A percentile compares a stretch with the other conserved stretches of the same genome.
phyloP scores from a whole-genome alignment of 2,797 vertebrate genomes.

The Parauchenoglanis ngamensis region DNA sequence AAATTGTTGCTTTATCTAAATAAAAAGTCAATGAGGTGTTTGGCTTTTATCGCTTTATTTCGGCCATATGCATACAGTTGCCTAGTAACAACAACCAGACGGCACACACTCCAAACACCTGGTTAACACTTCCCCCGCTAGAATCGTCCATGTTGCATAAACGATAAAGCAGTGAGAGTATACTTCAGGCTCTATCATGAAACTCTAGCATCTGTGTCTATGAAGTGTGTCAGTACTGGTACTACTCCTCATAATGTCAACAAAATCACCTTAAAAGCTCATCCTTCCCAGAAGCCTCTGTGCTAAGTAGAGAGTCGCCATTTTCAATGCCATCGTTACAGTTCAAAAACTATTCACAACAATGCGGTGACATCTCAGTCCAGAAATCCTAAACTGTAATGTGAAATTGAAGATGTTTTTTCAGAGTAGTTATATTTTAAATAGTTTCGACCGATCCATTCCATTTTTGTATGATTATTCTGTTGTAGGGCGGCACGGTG shows the following conservation, averaged over 20 bases:
- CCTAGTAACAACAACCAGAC: conserved; percentile 41
- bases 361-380: too few species aligned
- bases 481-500: too few species aligned
- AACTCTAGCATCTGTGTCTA: not conserved
- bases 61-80: conserved; percentile 34
- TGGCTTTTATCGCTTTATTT: not conserved
- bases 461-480: too few species aligned
- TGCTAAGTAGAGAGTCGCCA: too few species aligned
- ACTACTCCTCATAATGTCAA: not conserved
- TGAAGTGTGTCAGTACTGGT: not conserved
- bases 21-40: conserved; percentile 14
- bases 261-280: not conserved
- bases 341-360: too few species aligned
- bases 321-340: too few species aligned
- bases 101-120: conserved; percentile 24
- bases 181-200: not conserved
- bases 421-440: too few species aligned
- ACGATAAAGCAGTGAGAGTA: not conserved
- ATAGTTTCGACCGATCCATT: too few species aligned
- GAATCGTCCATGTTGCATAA: not conserved
- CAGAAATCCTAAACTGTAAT: too few species aligned
- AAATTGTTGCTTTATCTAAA: conserved; percentile 2
- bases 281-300: too few species aligned
- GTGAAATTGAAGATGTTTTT: too few species aligned
- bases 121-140: conserved; percentile 17